Percentiles rank a stretch among this genome's conserved stretches.
Conservation (phyloP, 2,888 invertebrate genomes). For the Diabrotica balteata region DNA sequence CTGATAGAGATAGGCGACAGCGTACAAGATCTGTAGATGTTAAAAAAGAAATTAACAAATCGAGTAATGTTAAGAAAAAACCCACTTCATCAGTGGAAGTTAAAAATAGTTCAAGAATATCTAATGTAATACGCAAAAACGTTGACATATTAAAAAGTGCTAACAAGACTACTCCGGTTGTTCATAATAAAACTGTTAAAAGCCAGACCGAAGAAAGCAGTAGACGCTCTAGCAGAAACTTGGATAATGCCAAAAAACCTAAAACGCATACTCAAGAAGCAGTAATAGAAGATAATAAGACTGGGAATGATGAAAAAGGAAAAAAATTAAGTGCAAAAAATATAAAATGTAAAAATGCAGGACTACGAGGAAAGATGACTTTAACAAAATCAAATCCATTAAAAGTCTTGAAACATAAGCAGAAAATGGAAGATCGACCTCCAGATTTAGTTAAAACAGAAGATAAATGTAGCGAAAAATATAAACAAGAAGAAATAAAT, state of each 20-base stretch:
- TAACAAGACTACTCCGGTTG: neutral
- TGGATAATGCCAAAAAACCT: neutral
- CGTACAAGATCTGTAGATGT: slow-evolving; percentile 43
- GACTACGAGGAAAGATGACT: slow-evolving; percentile 9
- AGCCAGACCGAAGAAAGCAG: slow-evolving; percentile 3
- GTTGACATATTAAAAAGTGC: neutral
- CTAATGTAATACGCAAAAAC: slow-evolving; percentile 29
- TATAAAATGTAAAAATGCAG: neutral
- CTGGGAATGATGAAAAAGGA: too few species aligned
- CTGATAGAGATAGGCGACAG: slow-evolving; percentile 36
- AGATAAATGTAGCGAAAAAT: neutral
- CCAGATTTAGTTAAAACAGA: neutral
- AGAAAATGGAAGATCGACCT: neutral
- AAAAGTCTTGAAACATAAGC: slow-evolving; percentile 1
- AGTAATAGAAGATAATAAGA: too few species aligned
- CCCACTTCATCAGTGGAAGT: slow-evolving; percentile 22
- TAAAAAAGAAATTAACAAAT: slow-evolving; percentile 54
- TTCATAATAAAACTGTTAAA: neutral
- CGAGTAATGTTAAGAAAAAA: slow-evolving; percentile 41
- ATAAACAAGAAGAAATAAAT: neutral
- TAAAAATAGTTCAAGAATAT: slow-evolving; percentile 26
- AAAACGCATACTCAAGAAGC: too few species aligned
- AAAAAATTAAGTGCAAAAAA: too few species aligned
- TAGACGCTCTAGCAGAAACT: slow-evolving; percentile 5
- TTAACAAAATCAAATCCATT: slow-evolving; percentile 2